Percentiles rank a stretch among this genome's conserved stretches.
Evolutionary conservation across 2,888 invertebrate species (phyloP).

Genomic region (Cheilosia urbana): DNA sequence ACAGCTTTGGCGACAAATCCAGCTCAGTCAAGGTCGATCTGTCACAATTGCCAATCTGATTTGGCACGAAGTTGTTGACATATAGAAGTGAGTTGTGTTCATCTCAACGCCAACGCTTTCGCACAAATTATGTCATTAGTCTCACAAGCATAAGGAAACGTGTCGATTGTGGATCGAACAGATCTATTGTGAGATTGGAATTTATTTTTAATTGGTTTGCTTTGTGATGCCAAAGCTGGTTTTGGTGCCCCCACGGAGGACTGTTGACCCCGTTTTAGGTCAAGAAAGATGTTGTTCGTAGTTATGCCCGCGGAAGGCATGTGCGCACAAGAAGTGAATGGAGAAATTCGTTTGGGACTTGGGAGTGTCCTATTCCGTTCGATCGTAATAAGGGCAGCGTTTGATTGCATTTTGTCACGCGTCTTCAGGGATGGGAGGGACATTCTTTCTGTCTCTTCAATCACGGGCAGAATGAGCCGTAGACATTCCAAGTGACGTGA

Average conservation of each 20-base stretch:
- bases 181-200: constrained; percentile 20
- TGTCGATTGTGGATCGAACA: constrained; percentile 8
- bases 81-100: background rate
- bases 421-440: background rate
- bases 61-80: constrained; percentile 9
- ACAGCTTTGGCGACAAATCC: constrained; percentile 45
- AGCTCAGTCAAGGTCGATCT: constrained; percentile 64
- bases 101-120: constrained; percentile 37
- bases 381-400: background rate
- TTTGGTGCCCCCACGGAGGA: background rate
- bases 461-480: too few species aligned
- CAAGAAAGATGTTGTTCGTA: constrained; percentile 25
- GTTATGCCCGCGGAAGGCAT: background rate
- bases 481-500: too few species aligned
- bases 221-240: constrained; percentile 21
- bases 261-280: constrained; percentile 27
- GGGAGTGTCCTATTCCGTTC: constrained; percentile 25
- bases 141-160: constrained; percentile 13
- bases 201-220: constrained; percentile 24
- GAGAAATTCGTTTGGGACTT: background rate
- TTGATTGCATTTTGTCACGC: constrained; percentile 44
- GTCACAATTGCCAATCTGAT: constrained; percentile 52
- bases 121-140: constrained; percentile 58
- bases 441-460: background rate
- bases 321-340: background rate